A percentile compares a stretch with the other conserved stretches of the same genome.
Conservation (phyloP, 2,888 invertebrate species). For the Acrocyrtus sp. region DNA sequence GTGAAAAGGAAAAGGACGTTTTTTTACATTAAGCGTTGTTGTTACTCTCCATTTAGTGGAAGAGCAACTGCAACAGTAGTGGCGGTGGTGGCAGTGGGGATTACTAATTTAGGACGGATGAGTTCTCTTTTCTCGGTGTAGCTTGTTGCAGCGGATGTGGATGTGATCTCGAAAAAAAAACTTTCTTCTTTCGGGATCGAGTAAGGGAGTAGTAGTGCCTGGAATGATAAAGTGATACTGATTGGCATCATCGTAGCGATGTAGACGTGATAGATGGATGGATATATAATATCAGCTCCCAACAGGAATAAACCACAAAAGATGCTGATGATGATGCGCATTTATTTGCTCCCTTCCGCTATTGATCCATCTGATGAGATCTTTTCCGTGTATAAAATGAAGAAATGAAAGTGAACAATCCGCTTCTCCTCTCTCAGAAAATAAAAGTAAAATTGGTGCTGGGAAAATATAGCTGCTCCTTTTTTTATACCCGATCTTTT, state of each 20-base stretch:
- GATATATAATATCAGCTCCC: neutral
- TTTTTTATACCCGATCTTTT: no score
- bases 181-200: no score
- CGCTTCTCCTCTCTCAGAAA: no score
- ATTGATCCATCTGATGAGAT: slow-evolving; percentile 40
- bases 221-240: slow-evolving; percentile 14
- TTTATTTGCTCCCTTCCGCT: slow-evolving; percentile 41
- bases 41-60: slow-evolving; percentile 43
- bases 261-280: neutral
- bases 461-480: no score
- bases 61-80: slow-evolving; percentile 25
- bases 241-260: slow-evolving; percentile 13
- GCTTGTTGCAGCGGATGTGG: slow-evolving; percentile 31
- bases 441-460: no score
- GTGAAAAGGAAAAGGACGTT: slow-evolving; percentile 35
- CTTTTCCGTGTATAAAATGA: neutral
- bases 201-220: slow-evolving; percentile 19
- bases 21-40: no score
- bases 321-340: slow-evolving; percentile 33
- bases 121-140: no score
- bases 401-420: no score
- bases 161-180: no score
- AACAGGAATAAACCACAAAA: neutral
- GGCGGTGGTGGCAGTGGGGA: no score
- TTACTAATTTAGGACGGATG: slow-evolving; percentile 43